A percentile compares a stretch with the other conserved stretches of the same genome.
Evolutionary conservation across 2,113 vertebrate species (phyloP).

Genomic region (Epinephelus moara): DNA sequence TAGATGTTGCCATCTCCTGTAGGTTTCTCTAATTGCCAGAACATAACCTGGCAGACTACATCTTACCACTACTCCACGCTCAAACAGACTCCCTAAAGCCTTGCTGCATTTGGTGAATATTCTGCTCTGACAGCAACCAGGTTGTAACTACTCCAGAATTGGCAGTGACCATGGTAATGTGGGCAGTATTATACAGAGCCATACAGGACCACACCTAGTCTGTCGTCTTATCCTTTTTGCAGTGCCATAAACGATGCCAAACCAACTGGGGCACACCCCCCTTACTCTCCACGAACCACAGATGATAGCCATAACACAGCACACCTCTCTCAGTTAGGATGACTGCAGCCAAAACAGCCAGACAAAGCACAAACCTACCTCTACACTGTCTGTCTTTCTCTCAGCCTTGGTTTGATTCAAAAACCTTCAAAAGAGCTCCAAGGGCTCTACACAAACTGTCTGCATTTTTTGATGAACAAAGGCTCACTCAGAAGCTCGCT

Average conservation of each 20-base stretch:
- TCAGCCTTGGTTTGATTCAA: slow-evolving; percentile 37
- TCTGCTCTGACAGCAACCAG: slow-evolving; percentile 42
- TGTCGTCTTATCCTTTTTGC: slow-evolving; percentile 14
- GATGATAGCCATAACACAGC: slow-evolving; percentile 64
- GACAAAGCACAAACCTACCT: slow-evolving; percentile 49
- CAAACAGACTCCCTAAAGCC: slow-evolving; percentile 43
- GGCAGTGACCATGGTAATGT: slow-evolving; percentile 7
- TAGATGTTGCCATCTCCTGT: slow-evolving; percentile 51
- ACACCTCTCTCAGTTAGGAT: slow-evolving; percentile 18
- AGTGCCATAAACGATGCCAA: slow-evolving; percentile 11
- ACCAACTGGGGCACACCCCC: neutral
- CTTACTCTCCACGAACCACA: slow-evolving; percentile 35
- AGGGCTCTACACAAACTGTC: slow-evolving; percentile 1
- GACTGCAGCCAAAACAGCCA: slow-evolving; percentile 70
- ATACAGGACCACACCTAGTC: slow-evolving; percentile 52
- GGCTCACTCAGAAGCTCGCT: neutral
- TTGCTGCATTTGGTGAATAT: slow-evolving; percentile 45
- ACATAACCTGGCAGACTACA: slow-evolving; percentile 44
- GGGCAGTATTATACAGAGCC: slow-evolving; percentile 28
- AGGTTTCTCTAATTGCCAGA: slow-evolving; percentile 35
- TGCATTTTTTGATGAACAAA: slow-evolving; percentile 2
- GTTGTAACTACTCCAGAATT: slow-evolving; percentile 38
- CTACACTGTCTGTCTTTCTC: slow-evolving; percentile 10
- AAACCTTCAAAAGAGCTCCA: neutral
- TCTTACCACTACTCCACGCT: slow-evolving; percentile 8